Conservation (phyloP, 2,888 invertebrate genomes). For the Dynastes tityus region DNA sequence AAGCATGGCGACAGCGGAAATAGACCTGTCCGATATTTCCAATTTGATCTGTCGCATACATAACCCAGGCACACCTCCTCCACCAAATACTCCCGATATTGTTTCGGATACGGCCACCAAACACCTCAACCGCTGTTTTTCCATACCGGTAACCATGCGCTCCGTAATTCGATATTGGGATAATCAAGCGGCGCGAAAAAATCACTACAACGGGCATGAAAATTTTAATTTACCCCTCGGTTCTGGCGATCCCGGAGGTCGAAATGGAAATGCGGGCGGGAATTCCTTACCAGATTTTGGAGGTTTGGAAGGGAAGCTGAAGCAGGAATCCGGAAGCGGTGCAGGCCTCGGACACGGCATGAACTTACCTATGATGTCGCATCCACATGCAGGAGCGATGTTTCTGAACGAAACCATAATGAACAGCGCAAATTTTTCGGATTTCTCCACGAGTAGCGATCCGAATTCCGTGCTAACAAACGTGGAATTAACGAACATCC, state of each 20-base stretch:
- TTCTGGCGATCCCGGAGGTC: constrained; percentile 79
- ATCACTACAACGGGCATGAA: constrained; percentile 70
- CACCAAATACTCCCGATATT: constrained; percentile 67
- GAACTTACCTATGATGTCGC: constrained; percentile 62
- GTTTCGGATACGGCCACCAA: constrained; percentile 75
- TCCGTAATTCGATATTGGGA: constrained; percentile 91
- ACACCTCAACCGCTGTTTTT: constrained; percentile 90
- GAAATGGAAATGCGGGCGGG: constrained; percentile 66
- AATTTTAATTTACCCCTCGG: constrained; percentile 81
- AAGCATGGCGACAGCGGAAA: constrained; percentile 93
- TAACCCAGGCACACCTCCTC: constrained; percentile 72
- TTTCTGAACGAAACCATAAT: constrained; percentile 68
- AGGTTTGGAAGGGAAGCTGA: constrained; percentile 66
- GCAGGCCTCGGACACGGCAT: constrained; percentile 62
- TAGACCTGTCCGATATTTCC: constrained; percentile 87
- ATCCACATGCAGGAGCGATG: constrained; percentile 65
- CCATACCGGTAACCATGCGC: constrained; percentile 93
- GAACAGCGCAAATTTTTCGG: constrained; percentile 67
- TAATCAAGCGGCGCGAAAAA: constrained; percentile 75
- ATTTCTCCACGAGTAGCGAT: constrained; percentile 63
- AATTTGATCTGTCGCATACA: constrained; percentile 86
- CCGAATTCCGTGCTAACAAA: constrained; percentile 61
- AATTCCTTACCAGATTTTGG: constrained; percentile 71
- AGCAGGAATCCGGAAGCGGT: constrained; percentile 68
- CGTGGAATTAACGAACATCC: constrained; percentile 67